Evolutionary conservation across 2,888 invertebrate genomes (phyloP), one percentile per base, ranked within the genome.

Genomic region (Cheilosia impressa): DNA sequence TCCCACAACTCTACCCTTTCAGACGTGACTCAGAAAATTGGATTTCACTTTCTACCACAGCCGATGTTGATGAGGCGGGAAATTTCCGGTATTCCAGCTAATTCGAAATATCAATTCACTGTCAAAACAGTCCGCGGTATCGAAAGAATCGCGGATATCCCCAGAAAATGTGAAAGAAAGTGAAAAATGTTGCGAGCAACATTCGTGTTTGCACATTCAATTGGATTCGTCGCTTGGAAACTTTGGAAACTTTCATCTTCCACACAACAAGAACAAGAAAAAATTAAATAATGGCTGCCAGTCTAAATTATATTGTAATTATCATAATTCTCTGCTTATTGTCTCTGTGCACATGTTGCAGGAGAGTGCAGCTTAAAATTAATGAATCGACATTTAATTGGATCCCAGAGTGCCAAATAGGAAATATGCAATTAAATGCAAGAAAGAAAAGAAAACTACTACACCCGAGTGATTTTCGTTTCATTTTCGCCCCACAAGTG

Each of bases 401-500:
- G 53, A 55, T 53, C 41, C 43, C 13, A 38, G 0, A 31, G 15
- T 24, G 38, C 47, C 58, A 52, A 72, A 60, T 60, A 62, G 73
- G 63, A 73, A 73, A 73, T 73, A 53, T 45, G 63, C 52, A 63
- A 73, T 73, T 73, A 53, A 63, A 52, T 57, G 2, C 41, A 34
- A 31, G 53, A 53, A 43, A 47, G 41, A 63, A 79, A 57, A 75
- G 75, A 76, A 65, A 65, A 65, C 71, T 63, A 60, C 65, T 57
- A 66, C 77, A 82, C 47, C 27, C 58, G 41, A 82, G 77, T 66
- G 82, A 65, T 81, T 81, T 76, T 27, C 75, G 69, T 81, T 81
- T 57, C 65, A 76, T 69, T 38, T 38, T 69, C 45, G 55, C 27
- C 45, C 27, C 45, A 41, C 19, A 58, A 58, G 27, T 77, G 65